Evolutionary conservation across 1,140 invertebrate species (phyloP), one percentile per base, ranked within the genome.

Genomic region (Ips nitidus): DNA sequence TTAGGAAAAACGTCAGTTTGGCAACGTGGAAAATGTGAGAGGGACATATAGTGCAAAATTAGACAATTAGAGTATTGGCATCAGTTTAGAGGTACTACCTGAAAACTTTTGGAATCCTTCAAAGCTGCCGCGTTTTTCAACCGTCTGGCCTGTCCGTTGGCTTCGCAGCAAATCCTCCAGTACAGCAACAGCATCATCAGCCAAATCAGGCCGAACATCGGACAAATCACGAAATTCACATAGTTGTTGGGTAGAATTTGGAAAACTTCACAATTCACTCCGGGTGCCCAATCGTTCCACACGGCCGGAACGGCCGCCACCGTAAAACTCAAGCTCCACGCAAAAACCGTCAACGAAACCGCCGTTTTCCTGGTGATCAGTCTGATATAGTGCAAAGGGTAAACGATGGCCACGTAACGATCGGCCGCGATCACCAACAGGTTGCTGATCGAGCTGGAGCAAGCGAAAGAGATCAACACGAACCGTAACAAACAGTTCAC

Each of bases 361-460:
- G 88, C 87, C 39, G 86, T 82, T 70, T 83, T 82, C 69, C 86
- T 86, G 0, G 87, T 90, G 84, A 90, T 88, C 74, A 86, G 86
- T 70, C 86, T 83, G 78, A 84, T 85, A 80, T 92, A 92, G 77
- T 89, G 86, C 66, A 95, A 83, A 1, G 93, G 92, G 80, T 93
- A 87, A 2, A 94, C 86, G 66, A 95, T 91, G 0, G 92, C 92
- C 69, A 91, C 83, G 77, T 92, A 93, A 53, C 93, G 86, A 80
- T 95, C 93, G 38, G 93, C 83, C 6, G 93, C 91, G 61, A 95
- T 94, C 22, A 90, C 87, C 62, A 91, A 90, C 50, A 95, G 85
- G 71, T 93, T 94, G 78, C 89, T 88, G 75, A 95, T 90, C 72
- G 91, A 91, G 37, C 87, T 89, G 72, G 87, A 85, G 77, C 90